Base-by-base conservation (phyloP, 2,888 invertebrate species). In the Chirona hameri region DNA sequence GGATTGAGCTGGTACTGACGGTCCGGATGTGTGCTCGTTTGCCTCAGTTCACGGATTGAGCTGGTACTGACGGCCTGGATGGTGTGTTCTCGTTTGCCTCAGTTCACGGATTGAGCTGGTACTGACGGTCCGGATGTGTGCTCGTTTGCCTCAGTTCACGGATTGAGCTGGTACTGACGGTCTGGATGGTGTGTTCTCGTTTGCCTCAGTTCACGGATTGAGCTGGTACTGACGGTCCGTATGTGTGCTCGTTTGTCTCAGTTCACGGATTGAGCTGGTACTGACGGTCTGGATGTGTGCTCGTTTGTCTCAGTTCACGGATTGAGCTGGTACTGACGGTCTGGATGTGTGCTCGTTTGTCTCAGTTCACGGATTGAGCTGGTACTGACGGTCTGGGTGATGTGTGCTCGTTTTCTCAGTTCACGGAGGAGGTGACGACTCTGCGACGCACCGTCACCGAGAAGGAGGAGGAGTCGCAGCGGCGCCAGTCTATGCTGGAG, bases 401-500 rank as follows among this genome's bases (percentile, higher is more conserved):
- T 60, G 60, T 60, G 18, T 60, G 60, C 24, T 24, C 60, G 24
- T 24, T 21, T 4, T 9, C n/a, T 84, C 91, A 93, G 87, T 92
- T 93, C 48, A 94, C 95, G 85, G 96, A 96, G 86, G 97, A 97
- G 90, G 93, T 93, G 18, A 91, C 92, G 18, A 94, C 94, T 0
- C 87, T 96, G 84, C 89, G 95, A 82, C 91, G 95, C 84, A 94
- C 94, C 79, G 91, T 95, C 79, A 92, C 92, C 86, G 92, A 93
- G 86, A 94, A 94, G 86, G 96, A 97, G 87, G 88, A 89, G 83
- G 97, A 97, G 89, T 95, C 96, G 0, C 92, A 94, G 85, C 93
- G 95, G 87, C 90, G 97, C 72, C 95, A 97, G 88, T 94, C 93
- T 81, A 92, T 96, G 90, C 90, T 98, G 83, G 97, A 98, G 88